Evolutionary conservation across 92 coral and sea anemone species (phyloP).

Genomic region (Zoanthus gigantus): DNA sequence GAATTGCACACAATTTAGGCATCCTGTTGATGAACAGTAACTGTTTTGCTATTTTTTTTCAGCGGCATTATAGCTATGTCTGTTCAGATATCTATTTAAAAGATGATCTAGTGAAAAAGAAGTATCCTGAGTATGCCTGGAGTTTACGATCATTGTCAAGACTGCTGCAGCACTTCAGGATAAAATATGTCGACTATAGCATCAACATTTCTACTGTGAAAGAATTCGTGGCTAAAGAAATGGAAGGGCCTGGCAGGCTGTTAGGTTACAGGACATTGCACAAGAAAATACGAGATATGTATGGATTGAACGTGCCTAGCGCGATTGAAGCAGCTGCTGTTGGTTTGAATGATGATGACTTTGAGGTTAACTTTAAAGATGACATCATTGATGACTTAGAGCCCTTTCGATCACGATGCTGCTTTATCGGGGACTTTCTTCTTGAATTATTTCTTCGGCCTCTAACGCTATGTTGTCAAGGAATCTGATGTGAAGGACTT

Average conservation of each 20-base stretch:
- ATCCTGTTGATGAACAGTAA: no score
- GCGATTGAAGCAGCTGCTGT: constrained; percentile 4
- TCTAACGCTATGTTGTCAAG: constrained; percentile 21
- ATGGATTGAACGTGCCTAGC: constrained; percentile 1
- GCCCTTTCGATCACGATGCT: no score
- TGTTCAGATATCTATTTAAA: neutral
- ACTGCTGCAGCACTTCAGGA: neutral
- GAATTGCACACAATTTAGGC: no score
- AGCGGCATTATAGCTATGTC: no score
- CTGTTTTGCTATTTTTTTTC: no score
- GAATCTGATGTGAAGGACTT: constrained; percentile 41
- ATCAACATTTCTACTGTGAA: neutral
- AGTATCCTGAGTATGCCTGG: constrained; percentile 3
- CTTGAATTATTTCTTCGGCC: no score
- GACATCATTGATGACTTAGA: no score
- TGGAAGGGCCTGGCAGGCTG: neutral
- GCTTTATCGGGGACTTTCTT: no score
- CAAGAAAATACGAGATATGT: constrained; percentile 13
- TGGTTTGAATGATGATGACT: neutral
- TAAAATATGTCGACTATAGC: constrained; percentile 20
- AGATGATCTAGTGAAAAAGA: neutral
- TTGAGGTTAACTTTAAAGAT: no score
- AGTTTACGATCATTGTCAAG: neutral
- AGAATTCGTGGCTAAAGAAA: neutral
- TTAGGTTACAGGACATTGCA: constrained; percentile 17